Percentiles rank a stretch among this genome's conserved stretches.
These are phyloP conservation scores for Saccostrea cuccullata DNA, from an alignment of 1,140 invertebrate species.

Conservation along the genomic window DNA sequence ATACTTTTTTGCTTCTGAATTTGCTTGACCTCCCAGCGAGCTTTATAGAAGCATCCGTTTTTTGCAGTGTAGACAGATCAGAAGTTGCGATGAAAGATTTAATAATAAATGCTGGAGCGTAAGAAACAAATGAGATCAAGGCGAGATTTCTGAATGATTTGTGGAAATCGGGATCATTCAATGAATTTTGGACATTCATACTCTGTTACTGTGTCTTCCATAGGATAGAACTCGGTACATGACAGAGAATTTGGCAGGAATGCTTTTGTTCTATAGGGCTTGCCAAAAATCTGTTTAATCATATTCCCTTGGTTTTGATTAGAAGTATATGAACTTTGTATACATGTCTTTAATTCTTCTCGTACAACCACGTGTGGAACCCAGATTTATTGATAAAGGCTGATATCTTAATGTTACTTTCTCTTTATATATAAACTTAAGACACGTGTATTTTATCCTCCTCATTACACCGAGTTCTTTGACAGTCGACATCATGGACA, in stretches of 20 bases:
- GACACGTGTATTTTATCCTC: slow-evolving; percentile 4
- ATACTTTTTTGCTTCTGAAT: too few species aligned
- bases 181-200: not conserved
- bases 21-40: slow-evolving; percentile 7
- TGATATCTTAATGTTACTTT: not conserved
- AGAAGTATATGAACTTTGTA: slow-evolving; percentile 3
- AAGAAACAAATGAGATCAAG: not conserved
- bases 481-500: not conserved
- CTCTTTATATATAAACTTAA: not conserved
- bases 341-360: not conserved
- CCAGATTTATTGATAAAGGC: not conserved
- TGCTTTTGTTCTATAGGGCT: not conserved
- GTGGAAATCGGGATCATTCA: not conserved
- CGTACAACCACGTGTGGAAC: not conserved
- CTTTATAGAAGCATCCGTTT: not conserved
- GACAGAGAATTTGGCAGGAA: not conserved
- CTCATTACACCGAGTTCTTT: not conserved
- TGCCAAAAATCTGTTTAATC: slow-evolving; percentile 10
- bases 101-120: not conserved
- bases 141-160: not conserved
- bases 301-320: not conserved
- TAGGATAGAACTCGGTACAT: not conserved
- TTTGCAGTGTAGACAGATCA: not conserved
- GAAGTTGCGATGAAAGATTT: not conserved
- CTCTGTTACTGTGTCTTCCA: not conserved